Percentiles rank a stretch among this genome's conserved stretches.
Conservation (phyloP, 2,113 vertebrate species). For the Rhynchomys soricoides region DNA sequence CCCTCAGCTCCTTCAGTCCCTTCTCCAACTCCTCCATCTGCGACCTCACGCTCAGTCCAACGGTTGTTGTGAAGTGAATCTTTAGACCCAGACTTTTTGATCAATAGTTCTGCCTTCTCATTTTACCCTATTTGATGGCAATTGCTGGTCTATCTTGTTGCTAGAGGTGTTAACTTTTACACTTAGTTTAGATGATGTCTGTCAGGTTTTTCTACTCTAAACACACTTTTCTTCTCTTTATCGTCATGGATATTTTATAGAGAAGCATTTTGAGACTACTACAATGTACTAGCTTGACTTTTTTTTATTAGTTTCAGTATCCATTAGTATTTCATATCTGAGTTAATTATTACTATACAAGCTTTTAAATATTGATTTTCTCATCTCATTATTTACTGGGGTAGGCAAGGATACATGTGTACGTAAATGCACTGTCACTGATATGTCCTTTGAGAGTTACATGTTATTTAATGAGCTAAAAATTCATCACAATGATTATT, state of each 20-base stretch:
- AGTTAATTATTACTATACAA: conserved; percentile 34
- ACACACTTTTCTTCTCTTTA: conserved; percentile 6
- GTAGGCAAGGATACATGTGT: background rate
- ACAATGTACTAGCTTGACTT: background rate
- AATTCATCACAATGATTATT: background rate
- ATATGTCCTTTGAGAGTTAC: background rate
- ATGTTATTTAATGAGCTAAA: background rate
- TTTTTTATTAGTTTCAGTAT: conserved; percentile 31
- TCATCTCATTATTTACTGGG: background rate
- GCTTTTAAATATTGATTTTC: conserved; percentile 15
- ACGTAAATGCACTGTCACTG: background rate
- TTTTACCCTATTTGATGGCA: background rate
- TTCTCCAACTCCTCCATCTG: too few relatives aligned
- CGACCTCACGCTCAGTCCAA: too few relatives aligned
- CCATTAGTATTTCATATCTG: conserved; percentile 1
- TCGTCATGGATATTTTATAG: conserved; percentile 24
- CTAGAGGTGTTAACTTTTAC: background rate
- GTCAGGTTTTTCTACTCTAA: background rate
- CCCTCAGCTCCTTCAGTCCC: too few relatives aligned
- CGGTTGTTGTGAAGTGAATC: too few relatives aligned
- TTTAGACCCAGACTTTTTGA: background rate
- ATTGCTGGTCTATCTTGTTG: background rate
- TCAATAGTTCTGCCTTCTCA: background rate
- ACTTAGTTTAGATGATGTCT: background rate
- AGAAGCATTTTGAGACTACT: background rate